Percentiles rank a stretch among this genome's conserved stretches.
These are phyloP conservation scores for Nylanderia fulva DNA, from an alignment of 1,140 invertebrate species.

Conservation along the genomic window DNA sequence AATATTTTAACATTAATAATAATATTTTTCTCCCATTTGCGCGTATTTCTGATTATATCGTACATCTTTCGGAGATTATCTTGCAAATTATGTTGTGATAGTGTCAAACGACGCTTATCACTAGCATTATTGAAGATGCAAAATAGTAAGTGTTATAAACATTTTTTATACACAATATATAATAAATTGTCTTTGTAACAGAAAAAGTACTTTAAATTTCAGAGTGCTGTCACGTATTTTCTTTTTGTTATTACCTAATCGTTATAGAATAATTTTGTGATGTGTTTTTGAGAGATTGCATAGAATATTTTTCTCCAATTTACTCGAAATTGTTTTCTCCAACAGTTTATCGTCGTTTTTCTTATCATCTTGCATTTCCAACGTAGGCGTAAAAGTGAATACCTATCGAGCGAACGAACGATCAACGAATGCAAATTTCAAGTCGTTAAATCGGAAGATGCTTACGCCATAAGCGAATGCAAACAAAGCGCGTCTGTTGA, in stretches of 20 bases:
- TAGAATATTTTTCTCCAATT: neutral
- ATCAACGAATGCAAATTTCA: neutral
- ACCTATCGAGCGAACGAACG: neutral
- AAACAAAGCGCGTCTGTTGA: neutral
- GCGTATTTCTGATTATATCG: neutral
- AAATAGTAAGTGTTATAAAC: neutral
- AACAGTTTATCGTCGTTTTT: neutral
- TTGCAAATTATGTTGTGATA: neutral
- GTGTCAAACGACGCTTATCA: neutral
- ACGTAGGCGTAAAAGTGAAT: neutral
- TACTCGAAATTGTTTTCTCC: neutral
- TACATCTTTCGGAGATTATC: neutral
- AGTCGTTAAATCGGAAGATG: neutral
- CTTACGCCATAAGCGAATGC: neutral
- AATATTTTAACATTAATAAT: no score
- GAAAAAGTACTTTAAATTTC: neutral
- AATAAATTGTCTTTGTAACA: neutral
- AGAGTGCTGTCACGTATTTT: neutral
- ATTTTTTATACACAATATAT: neutral
- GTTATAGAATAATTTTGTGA: neutral
- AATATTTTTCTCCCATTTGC: no score
- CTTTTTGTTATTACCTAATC: neutral
- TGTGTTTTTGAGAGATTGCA: neutral
- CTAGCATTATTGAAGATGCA: neutral
- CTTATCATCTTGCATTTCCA: neutral